These are phyloP conservation scores for Uria lomvia DNA, from an alignment of 2,113 vertebrate species.

Conservation along the genomic window DNA sequence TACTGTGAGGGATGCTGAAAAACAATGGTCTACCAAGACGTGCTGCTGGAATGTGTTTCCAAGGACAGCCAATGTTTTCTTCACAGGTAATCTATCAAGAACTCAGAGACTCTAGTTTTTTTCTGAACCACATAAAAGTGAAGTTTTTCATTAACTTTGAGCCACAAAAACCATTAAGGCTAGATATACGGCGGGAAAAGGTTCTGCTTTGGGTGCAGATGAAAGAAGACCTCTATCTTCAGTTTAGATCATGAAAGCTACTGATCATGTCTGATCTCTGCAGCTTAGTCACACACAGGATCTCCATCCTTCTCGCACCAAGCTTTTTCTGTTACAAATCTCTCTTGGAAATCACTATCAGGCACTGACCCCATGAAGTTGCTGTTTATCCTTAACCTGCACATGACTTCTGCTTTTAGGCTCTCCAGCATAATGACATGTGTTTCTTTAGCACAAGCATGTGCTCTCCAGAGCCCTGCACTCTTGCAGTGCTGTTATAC, in stretches of 20 bases:
- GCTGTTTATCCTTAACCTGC: background rate
- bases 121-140: background rate
- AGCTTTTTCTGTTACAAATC: background rate
- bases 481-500: background rate
- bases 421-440: background rate
- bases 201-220: background rate
- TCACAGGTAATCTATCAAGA: background rate
- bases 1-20: background rate
- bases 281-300: background rate
- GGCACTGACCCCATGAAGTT: background rate
- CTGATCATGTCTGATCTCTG: background rate
- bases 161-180: background rate
- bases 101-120: background rate
- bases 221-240: background rate
- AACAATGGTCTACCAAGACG: background rate
- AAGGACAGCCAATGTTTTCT: background rate
- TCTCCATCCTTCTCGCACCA: background rate
- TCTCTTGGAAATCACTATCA: background rate
- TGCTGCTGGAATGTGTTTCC: background rate
- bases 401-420: background rate
- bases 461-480: background rate
- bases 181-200: background rate
- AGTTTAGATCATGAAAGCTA: background rate
- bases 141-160: background rate
- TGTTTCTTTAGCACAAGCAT: fast-evolving